These are phyloP conservation scores for Moxostoma hubbsi DNA, from an alignment of 2,797 vertebrate genomes.

Conservation along the genomic window DNA sequence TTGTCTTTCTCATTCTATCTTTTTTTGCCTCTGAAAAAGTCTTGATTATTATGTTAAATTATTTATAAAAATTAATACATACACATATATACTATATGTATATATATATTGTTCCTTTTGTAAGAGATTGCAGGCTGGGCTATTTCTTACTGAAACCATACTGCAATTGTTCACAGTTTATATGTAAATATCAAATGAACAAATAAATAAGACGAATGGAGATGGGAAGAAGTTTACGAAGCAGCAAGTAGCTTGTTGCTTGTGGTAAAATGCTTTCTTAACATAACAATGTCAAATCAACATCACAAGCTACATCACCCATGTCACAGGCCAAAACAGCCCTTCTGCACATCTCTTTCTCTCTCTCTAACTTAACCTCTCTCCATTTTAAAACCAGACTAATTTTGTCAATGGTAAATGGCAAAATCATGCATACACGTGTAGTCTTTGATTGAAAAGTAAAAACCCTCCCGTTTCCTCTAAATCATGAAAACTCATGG, in stretches of 20 bases:
- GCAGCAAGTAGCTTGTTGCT: constrained; percentile 45
- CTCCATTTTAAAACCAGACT: constrained; percentile 67
- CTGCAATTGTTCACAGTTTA: constrained; percentile 91
- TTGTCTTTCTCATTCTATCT: constrained; percentile 53
- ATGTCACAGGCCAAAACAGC: constrained; percentile 56
- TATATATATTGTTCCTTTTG: constrained; percentile 74
- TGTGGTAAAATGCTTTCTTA: constrained; percentile 21
- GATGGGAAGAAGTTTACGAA: constrained; percentile 27
- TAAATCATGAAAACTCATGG: constrained; percentile 63
- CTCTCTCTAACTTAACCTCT: constrained; percentile 45
- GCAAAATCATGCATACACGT: constrained; percentile 95
- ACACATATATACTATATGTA: constrained; percentile 56
- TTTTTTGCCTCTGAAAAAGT: constrained; percentile 77
- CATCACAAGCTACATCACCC: constrained; percentile 55
- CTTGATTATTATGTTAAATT: constrained; percentile 78
- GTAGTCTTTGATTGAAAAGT: constrained; percentile 66
- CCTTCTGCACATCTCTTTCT: constrained; percentile 54
- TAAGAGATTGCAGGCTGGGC: constrained; percentile 81
- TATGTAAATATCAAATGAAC: constrained; percentile 73
- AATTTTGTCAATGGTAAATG: constrained; percentile 92
- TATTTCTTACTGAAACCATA: constrained; percentile 80
- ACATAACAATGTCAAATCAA: constrained; percentile 53
- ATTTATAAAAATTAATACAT: constrained; percentile 72
- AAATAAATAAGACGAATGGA: constrained; percentile 38
- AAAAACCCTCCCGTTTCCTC: constrained; percentile 63